Evolutionary conservation across 2,113 vertebrate genomes (phyloP), one percentile per base, ranked within the genome.

Genomic region (Datnioides undecimradiatus): DNA sequence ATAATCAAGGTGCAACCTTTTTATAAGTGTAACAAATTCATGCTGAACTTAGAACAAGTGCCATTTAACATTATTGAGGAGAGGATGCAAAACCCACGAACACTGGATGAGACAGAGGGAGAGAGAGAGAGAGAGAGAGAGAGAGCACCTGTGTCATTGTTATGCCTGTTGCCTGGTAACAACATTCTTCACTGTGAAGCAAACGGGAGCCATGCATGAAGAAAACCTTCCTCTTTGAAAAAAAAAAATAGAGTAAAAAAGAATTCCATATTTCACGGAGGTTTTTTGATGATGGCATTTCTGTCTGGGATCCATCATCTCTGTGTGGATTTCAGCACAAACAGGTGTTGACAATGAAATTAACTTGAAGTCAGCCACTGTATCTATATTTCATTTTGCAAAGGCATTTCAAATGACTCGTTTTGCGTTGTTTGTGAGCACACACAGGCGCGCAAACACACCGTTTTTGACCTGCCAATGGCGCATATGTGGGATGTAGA

Each of bases 151-250:
- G 94, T 95, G 90, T 95, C 93, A 94, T 95, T 95, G 95, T 95
- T 95, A 94, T 95, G 92, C 93, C 92, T 94, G 95, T 95, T 95
- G 94, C 95, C 93, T 94, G 91, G 94, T 92, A 95, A 95, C 95
- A 89, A 86, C 89, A 92, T 93, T 92, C 90, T 92, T 93, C 88
- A 86, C 80, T 40, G 85, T 71, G 85, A 84, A 52, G 87, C 74
- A 72, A 91, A 80, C 72, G 84, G 90, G 92, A 93, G 80, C 80
- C 87, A 85, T 85, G 88, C 88, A 90, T 90, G 90, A 91, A 95
- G 91, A 92, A 90, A 91, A 51, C 74, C 70, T 82, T 88, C 80
- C 82, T 82, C 84, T 76, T 52, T 21, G 57, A 62, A 27, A 65
- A 48, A 64, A 84, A 82, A 77, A 82, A 88, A 91, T 58, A 76